Conservation (phyloP, 2,797 vertebrate genomes). For the Protonibea diacanthus region DNA sequence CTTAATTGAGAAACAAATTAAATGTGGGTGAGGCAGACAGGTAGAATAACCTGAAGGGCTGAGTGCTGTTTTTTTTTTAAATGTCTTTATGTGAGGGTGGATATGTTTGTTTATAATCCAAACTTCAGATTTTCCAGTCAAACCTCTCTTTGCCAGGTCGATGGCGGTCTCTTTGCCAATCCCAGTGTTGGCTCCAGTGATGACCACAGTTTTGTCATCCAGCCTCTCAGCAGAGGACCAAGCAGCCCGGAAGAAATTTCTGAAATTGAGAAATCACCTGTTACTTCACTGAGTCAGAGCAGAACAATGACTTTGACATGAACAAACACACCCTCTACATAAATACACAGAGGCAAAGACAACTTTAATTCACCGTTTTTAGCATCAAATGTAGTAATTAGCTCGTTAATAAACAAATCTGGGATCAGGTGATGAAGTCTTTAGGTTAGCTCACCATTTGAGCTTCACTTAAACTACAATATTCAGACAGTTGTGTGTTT, state of each 20-base stretch:
- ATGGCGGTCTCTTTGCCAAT: constrained; percentile 85
- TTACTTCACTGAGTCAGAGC: constrained; percentile 1
- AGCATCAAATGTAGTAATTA: accelerated
- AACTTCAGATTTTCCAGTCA: neutral
- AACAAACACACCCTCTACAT: neutral
- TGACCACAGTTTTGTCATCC: constrained; percentile 79
- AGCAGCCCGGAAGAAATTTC: constrained; percentile 73
- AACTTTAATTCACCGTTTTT: neutral
- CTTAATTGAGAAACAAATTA: neutral
- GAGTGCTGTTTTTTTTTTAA: too few species aligned
- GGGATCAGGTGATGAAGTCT: neutral
- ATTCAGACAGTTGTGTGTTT: neutral
- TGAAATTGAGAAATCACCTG: constrained; percentile 60
- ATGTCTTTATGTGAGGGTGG: too few species aligned
- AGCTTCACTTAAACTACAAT: neutral
- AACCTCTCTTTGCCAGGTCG: constrained; percentile 85
- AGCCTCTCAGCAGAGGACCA: constrained; percentile 80
- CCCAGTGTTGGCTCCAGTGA: constrained; percentile 86
- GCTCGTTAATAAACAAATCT: neutral
- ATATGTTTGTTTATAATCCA: too few species aligned
- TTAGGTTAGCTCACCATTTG: neutral
- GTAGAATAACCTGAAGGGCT: too few species aligned
- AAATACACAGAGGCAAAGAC: neutral
- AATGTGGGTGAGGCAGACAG: too few species aligned
- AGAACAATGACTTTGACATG: neutral